phyloP scores from a whole-genome alignment of 2,797 vertebrate species.

The Oryzias dopingdopingensis region DNA sequence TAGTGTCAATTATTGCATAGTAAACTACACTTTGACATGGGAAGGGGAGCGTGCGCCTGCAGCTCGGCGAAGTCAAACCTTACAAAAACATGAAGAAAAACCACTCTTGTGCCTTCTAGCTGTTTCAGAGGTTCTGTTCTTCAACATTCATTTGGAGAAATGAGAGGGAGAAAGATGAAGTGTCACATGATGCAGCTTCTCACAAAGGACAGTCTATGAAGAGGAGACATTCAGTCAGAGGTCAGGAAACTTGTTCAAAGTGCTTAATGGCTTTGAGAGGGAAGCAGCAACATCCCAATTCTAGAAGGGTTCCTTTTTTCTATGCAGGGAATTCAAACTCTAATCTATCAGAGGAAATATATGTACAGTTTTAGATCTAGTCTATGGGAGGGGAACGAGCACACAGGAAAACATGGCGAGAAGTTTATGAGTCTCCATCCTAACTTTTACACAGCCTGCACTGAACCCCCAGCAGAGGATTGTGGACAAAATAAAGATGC shows the following conservation, averaged over 20 bases:
- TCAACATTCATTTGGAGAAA: slow-evolving; percentile 63
- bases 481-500: slow-evolving; percentile 13
- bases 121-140: slow-evolving; percentile 34
- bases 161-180: slow-evolving; percentile 18
- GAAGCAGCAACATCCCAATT: slow-evolving; percentile 39
- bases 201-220: slow-evolving; percentile 50
- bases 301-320: slow-evolving; percentile 19
- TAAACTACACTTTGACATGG: slow-evolving; percentile 63
- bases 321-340: slow-evolving; percentile 26
- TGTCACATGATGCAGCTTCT: slow-evolving; percentile 48
- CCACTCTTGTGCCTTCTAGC: slow-evolving; percentile 44
- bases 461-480: slow-evolving; percentile 27
- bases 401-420: slow-evolving; percentile 25
- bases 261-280: slow-evolving; percentile 63
- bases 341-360: slow-evolving; percentile 28
- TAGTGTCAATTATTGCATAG: slow-evolving; percentile 75
- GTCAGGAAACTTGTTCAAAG: slow-evolving; percentile 68
- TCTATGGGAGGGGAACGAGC: slow-evolving; percentile 4
- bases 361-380: slow-evolving; percentile 38
- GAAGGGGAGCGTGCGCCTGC: slow-evolving; percentile 45
- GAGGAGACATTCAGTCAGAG: slow-evolving; percentile 69
- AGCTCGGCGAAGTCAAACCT: slow-evolving; percentile 36
- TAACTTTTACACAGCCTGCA: slow-evolving; percentile 38
- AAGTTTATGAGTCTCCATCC: slow-evolving; percentile 29
- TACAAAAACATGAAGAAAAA: slow-evolving; percentile 33